Base-by-base conservation (phyloP, 92 coral and sea anemone genomes). In the Umimayanthus chanpuru region DNA sequence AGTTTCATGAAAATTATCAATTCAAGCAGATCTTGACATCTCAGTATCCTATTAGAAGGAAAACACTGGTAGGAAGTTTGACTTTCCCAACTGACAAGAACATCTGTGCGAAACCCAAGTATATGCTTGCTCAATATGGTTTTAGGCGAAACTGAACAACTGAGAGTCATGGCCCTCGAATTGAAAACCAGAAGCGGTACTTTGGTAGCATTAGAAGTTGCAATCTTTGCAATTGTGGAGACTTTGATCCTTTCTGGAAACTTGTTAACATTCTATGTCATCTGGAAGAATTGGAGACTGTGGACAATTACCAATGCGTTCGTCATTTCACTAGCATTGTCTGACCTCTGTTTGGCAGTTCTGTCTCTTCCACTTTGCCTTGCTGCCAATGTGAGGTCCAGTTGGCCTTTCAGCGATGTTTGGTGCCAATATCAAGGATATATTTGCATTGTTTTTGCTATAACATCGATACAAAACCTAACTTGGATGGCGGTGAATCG, bases 361-460 rank as follows among this genome's bases (percentile, higher is more conserved):
- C 40, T 76, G 47, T 40, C 55, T 20, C 29, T 38, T 11, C 43
- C 80, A 5, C 26, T 76, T 3, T 76, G 80, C 20, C 0, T 76
- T 39, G 80, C 15, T 1, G 47, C 80, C 29, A 76, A 40, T 43
- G 53, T 15, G 29, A 76, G 40, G 18, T 76, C 80, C 9, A 76
- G 49, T 7, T 40, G 80, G 80, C 80, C 80, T 18, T 76, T 76
- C 10, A n/a, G 53, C 25, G 56, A 40, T 23, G 47, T 15, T 41
- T 76, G 23, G 56, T 40, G 80, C 49, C 80, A 76, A 11, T 76
- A 40, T 76, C 80, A 76, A n/a, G 80, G 80, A 18, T 76, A 76
- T 76, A 40, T 40, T 76, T 76, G 80, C 80, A 29, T 76, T n/a
- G 80, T 76, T 8, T 25, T 25, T 10, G 80, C 11, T 47, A 11